Conservation (phyloP, 2,888 invertebrate species). For the Eupithecia dodoneata region DNA sequence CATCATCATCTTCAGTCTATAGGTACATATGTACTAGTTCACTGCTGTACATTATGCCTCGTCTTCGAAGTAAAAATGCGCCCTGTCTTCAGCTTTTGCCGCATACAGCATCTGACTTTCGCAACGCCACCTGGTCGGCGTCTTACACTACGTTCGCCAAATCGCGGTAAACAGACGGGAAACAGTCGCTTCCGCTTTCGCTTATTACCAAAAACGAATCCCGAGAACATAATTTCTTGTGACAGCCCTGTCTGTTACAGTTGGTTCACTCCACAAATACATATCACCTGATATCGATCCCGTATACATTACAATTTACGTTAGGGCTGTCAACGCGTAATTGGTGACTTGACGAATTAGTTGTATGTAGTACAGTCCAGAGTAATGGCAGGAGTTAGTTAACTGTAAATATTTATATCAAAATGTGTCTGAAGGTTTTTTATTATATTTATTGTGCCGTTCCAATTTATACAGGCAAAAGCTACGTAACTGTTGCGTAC, state of each 20-base stretch:
- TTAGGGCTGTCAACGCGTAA: constrained; percentile 17
- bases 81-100: too few relatives aligned
- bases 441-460: neutral
- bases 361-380: neutral
- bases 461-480: neutral
- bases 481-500: too few relatives aligned
- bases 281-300: constrained; percentile 16
- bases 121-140: too few relatives aligned
- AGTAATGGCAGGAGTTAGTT: neutral
- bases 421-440: neutral
- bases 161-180: too few relatives aligned
- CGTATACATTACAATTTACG: constrained; percentile 14
- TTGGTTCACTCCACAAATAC: constrained; percentile 6
- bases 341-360: constrained; percentile 6
- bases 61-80: too few relatives aligned
- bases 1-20: too few relatives aligned
- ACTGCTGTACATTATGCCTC: too few relatives aligned
- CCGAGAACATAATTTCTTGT: neutral
- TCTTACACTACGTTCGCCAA: too few relatives aligned
- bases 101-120: too few relatives aligned
- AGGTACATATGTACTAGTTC: too few relatives aligned
- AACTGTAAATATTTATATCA: neutral
- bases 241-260: constrained; percentile 6
- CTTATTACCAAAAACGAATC: neutral
- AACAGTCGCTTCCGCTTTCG: neutral